Evolutionary conservation across 1,140 invertebrate species (phyloP).

Genomic region (Heliconius nattereri): DNA sequence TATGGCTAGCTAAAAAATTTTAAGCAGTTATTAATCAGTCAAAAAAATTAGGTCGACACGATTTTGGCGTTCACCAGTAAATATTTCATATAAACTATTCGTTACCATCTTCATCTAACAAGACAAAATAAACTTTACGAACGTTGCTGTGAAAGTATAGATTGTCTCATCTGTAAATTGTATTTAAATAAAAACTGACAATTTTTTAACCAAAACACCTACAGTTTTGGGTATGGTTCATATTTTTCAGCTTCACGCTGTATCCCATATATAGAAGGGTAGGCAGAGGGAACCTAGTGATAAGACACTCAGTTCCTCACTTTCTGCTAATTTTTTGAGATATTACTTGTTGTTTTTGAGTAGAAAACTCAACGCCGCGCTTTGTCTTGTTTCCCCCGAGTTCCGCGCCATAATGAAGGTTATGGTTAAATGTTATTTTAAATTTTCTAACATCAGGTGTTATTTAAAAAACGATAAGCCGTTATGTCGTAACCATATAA

Average conservation of each 20-base stretch:
- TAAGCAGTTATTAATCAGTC: background rate
- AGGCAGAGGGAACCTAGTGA: too few relatives aligned
- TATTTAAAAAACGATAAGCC: slow-evolving; percentile 10
- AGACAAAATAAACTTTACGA: background rate
- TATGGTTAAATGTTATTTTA: background rate
- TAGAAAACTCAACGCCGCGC: too few relatives aligned
- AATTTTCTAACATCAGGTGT: background rate
- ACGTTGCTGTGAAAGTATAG: background rate
- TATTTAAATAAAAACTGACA: background rate
- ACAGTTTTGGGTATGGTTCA: background rate
- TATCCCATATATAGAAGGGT: too few relatives aligned
- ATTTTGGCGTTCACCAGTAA: background rate
- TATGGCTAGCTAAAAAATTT: background rate
- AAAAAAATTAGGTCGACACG: background rate
- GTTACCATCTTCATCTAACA: background rate
- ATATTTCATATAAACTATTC: background rate
- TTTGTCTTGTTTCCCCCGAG: too few relatives aligned
- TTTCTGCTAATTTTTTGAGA: too few relatives aligned
- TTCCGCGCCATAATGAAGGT: too few relatives aligned
- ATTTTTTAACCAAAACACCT: background rate
- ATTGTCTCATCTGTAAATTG: background rate
- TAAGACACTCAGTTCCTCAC: too few relatives aligned
- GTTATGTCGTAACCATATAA: slow-evolving; percentile 9
- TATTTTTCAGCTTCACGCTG: too few relatives aligned
- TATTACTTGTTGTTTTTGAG: too few relatives aligned